Percentiles rank a stretch among this genome's conserved stretches.
phyloP scores from a whole-genome alignment of 1,140 invertebrate species.

The Tetragonula clypearis region DNA sequence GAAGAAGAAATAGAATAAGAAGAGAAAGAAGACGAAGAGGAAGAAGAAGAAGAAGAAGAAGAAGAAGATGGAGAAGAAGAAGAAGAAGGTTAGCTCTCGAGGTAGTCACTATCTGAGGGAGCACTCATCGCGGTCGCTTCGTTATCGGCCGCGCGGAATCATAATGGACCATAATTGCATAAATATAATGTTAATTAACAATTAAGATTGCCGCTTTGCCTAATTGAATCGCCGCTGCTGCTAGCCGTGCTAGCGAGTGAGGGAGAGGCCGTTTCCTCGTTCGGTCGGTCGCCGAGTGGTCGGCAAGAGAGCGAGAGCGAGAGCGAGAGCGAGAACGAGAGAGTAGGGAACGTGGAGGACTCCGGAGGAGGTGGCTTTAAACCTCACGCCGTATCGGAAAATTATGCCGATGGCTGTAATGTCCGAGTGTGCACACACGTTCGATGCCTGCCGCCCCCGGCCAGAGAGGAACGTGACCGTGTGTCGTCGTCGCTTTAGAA shows the following conservation, averaged over 20 bases:
- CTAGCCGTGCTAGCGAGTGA: slow-evolving; percentile 3
- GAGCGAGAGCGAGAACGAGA: too few relatives aligned
- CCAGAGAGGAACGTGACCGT: slow-evolving; percentile 9
- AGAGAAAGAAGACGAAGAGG: not conserved
- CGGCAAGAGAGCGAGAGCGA: not conserved
- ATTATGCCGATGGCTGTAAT: slow-evolving; percentile 67
- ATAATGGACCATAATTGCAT: slow-evolving; percentile 76
- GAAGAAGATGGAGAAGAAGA: not conserved
- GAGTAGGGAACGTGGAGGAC: not conserved
- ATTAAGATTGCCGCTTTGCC: slow-evolving; percentile 74
- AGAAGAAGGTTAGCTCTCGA: not conserved
- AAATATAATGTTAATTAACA: slow-evolving; percentile 79
- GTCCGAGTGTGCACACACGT: slow-evolving; percentile 19
- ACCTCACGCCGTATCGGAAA: slow-evolving; percentile 70
- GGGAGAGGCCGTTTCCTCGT: not conserved
- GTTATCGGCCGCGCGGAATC: slow-evolving; percentile 68
- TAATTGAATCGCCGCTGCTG: slow-evolving; percentile 74
- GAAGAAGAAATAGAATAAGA: too few relatives aligned
- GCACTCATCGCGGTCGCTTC: slow-evolving; percentile 59
- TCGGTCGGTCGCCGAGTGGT: slow-evolving; percentile 23
- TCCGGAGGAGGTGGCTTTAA: slow-evolving; percentile 61
- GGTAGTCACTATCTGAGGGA: slow-evolving; percentile 54
- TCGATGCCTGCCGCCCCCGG: slow-evolving; percentile 31
- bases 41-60: slow-evolving; percentile 18
- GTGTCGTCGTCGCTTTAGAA: slow-evolving; percentile 12